Evolutionary conservation across 2,113 vertebrate genomes (phyloP), one percentile per base, ranked within the genome.

Genomic region (Neodon shergylaensis): DNA sequence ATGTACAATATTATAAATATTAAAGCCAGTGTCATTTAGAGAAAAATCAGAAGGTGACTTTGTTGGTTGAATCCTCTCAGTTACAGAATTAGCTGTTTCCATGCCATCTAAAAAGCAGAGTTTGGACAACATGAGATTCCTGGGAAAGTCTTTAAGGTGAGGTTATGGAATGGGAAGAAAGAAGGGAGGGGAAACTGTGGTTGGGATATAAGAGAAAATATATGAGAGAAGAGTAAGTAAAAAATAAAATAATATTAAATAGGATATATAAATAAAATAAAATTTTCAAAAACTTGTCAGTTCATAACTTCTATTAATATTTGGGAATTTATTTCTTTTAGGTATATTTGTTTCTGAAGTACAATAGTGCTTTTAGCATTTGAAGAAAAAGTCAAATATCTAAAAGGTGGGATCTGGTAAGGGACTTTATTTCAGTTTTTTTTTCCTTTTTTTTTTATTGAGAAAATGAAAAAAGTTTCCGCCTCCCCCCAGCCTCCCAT

Each of bases 331-430:
- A 54, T 54, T 86, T 49, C 9, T 49, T 85, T 92, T 89, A 70
- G 5, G 3, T 77, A 28, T 19, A 9, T 73, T 95, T 73, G 24
- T 86, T 2, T 0, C 6, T 84, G n/a, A 85, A 47, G 10, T 78
- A 28, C 11, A 94, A 76, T 86, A 88, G 4, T 7, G 61, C 58
- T 47, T 61, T 73, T 39, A 85, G 2, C 33, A 42, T 88, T 93
- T 88, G 66, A 96, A 88, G 6, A 17, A 83, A 94, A 95, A 77
- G 9, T 12, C 5, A 68, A 92, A 84, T 24, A 83, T 28, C 87
- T 76, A 33, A 89, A 87, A 91, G 33, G 19, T 49, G 94, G 7
- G 5, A 42, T 90, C 31, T 65, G 2, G 92, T 44, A 66, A 91
- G 44, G 90, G 17, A 52, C 4, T 84, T 61, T 26, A 78, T 65